phyloP scores from a whole-genome alignment of 2,797 vertebrate species.

The Melanotaenia trifasciata region DNA sequence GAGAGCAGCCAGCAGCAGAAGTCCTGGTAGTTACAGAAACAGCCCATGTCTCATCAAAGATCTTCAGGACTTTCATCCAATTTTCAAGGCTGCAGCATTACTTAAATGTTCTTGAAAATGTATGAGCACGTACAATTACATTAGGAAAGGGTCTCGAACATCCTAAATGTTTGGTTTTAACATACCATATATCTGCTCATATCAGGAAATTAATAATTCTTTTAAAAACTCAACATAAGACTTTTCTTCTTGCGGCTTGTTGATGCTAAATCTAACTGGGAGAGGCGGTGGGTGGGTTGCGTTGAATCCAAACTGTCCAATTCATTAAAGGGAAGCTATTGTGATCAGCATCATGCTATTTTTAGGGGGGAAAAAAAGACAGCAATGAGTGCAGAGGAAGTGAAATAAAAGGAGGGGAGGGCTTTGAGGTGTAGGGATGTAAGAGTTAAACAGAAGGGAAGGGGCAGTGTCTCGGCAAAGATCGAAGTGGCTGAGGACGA shows the following conservation, averaged over 20 bases:
- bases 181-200: neutral
- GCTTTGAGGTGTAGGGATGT: conserved; percentile 62
- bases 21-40: neutral
- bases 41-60: too few species aligned
- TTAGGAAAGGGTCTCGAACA: neutral
- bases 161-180: too few species aligned
- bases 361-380: conserved; percentile 66
- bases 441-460: conserved; percentile 67
- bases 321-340: conserved; percentile 57
- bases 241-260: neutral
- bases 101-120: neutral
- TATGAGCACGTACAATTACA: neutral
- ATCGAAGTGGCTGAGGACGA: conserved; percentile 54
- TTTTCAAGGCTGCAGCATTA: neutral
- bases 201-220: neutral
- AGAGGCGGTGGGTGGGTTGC: neutral
- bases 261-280: conserved; percentile 14
- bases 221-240: neutral
- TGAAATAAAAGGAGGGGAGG: conserved; percentile 73
- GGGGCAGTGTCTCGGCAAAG: conserved; percentile 54
- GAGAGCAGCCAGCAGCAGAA: neutral
- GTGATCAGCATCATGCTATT: conserved; percentile 74
- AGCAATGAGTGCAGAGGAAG: conserved; percentile 73
- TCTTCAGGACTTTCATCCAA: neutral
- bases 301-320: conserved; percentile 23